Evolutionary conservation across 1,140 invertebrate species (phyloP).

Genomic region (Drosophila subpulchrella): DNA sequence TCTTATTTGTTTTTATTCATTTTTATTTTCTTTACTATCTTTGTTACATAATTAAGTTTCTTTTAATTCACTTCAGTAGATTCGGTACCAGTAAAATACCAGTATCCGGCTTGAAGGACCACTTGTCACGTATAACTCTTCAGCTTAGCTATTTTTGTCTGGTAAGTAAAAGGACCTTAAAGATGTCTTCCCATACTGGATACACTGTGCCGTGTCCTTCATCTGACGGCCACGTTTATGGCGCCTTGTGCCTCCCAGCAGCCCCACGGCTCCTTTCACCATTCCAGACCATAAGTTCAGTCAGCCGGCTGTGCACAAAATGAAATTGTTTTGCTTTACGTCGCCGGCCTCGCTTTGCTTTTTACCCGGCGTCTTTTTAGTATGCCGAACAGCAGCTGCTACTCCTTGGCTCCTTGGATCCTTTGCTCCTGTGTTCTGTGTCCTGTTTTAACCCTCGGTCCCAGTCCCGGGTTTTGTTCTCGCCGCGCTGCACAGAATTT

Average conservation of each 20-base stretch:
- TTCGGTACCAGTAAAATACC: too few species aligned
- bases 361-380: constrained; percentile 68
- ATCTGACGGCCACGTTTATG: constrained; percentile 42
- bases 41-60: too few species aligned
- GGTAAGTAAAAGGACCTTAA: background rate
- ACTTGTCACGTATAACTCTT: background rate
- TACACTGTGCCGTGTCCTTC: constrained; percentile 33
- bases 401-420: constrained; percentile 21
- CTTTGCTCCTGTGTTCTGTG: constrained; percentile 17
- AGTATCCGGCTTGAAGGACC: background rate
- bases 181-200: background rate
- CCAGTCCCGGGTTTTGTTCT: constrained; percentile 16
- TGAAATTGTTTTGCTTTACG: constrained; percentile 73
- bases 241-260: constrained; percentile 14
- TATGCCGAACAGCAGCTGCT: constrained; percentile 72
- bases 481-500: constrained; percentile 80
- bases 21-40: too few species aligned
- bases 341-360: constrained; percentile 47
- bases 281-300: constrained; percentile 43
- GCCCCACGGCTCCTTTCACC: constrained; percentile 7
- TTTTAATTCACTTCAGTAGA: background rate
- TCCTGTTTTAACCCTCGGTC: constrained; percentile 28
- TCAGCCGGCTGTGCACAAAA: constrained; percentile 63
- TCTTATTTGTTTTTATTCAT: too few species aligned
- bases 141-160: background rate